Percentiles rank a stretch among this genome's conserved stretches.
phyloP scores from a whole-genome alignment of 2,888 invertebrate species.

The Quadroppia sp. region DNA sequence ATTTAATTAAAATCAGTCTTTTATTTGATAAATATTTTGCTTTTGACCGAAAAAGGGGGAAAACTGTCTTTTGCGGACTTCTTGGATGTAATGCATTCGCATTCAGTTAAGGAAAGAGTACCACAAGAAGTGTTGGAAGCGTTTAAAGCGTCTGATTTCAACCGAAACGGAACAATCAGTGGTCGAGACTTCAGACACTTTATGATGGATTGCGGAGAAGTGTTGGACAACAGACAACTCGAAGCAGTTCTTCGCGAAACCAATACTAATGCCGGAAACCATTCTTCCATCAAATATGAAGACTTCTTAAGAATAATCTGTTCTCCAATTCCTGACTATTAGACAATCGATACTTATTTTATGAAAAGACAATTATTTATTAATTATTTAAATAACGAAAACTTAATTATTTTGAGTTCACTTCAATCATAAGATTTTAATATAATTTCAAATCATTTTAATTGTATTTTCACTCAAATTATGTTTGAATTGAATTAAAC shows the following conservation, averaged over 20 bases:
- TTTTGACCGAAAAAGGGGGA: constrained; percentile 61
- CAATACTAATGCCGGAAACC: constrained; percentile 68
- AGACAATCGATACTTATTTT: constrained; percentile 55
- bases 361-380: neutral
- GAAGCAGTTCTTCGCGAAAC: constrained; percentile 89
- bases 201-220: constrained; percentile 87
- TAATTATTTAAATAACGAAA: neutral
- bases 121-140: constrained; percentile 80
- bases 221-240: constrained; percentile 66
- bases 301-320: constrained; percentile 89
- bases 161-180: constrained; percentile 65
- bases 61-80: constrained; percentile 94
- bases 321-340: constrained; percentile 88
- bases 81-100: constrained; percentile 88
- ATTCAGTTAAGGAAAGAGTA: constrained; percentile 71
- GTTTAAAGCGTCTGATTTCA: constrained; percentile 77
- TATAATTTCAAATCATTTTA: no score
- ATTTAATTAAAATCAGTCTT: no score
- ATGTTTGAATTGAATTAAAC: no score
- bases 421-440: no score
- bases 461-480: no score
- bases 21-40: no score
- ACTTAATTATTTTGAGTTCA: no score
- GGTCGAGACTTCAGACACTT: constrained; percentile 78
- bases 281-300: constrained; percentile 71